phyloP scores from a whole-genome alignment of 2,797 vertebrate genomes.

The Chaenodraco wilsoni region DNA sequence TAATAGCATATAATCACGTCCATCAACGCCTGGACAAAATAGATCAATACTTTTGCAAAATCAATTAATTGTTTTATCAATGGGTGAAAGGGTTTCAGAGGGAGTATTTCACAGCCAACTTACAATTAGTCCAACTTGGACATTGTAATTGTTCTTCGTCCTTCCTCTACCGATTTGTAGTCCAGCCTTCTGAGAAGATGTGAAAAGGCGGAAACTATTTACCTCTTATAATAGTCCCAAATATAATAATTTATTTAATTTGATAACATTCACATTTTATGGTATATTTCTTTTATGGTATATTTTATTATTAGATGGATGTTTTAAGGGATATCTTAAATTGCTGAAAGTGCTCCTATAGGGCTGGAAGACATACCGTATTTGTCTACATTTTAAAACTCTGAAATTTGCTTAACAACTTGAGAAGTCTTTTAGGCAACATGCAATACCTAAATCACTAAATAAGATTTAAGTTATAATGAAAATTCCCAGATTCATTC shows the following conservation, averaged over 20 bases:
- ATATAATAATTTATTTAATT: neutral
- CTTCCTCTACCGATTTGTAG: neutral
- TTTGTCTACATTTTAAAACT: conserved; percentile 5
- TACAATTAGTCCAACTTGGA: neutral
- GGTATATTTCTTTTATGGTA: neutral
- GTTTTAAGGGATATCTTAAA: conserved; percentile 4
- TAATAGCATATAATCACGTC: conserved; percentile 9
- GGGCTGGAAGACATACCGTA: neutral
- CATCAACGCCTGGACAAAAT: neutral
- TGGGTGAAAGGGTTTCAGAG: conserved; percentile 24
- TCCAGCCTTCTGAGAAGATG: neutral
- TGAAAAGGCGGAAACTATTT: neutral
- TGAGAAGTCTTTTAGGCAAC: neutral
- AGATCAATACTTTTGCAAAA: conserved; percentile 33
- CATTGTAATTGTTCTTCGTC: neutral
- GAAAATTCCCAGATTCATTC: neutral
- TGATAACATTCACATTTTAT: neutral
- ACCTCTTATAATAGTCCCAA: neutral
- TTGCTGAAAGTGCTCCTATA: neutral
- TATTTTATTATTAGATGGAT: neutral
- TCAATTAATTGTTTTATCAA: conserved; percentile 33
- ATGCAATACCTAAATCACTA: neutral
- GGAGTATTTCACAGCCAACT: conserved; percentile 4
- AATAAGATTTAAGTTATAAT: no score
- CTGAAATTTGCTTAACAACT: neutral